Base-by-base conservation (phyloP, 2,888 invertebrate genomes). In the Philereme transversata region DNA sequence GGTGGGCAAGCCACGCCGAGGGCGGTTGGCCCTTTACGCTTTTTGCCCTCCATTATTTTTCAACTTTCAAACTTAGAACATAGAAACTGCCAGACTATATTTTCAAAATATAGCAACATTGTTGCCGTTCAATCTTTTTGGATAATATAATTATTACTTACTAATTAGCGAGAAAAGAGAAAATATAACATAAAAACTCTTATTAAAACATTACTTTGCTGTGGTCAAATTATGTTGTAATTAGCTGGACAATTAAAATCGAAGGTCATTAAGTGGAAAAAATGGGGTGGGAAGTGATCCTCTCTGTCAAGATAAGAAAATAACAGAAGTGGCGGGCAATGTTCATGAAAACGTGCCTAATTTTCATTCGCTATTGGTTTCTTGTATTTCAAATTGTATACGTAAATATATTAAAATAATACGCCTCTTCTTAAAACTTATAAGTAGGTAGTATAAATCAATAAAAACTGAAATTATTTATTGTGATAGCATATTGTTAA, bases 121-220 rank as follows among this genome's bases (percentile, higher is more conserved):
- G 22, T 22, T 22, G 22, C 22, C 22, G 22, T 61, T 40, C 38
- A 22, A 51, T 35, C 38, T 45, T 46, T 35, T 22, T 22, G 75
- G 72, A 81, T 84, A 77, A 87, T 84, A 79, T 86, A 82, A 84
- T 88, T 79, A 87, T 86, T 81, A 81, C 69, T 33, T n/a, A 46
- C 72, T 86, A 84, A 88, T 88, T 87, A 80, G 75, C 74, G 83
- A 79, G 81, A 82, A 79, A 82, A 77, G 81, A 83, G 80, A 83
- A 81, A 81, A 78, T 79, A 22, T 22, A 22, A 22, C 22, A 3
- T n/a, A n/a, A n/a, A n/a, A 22, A 22, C 22, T 2, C 81, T 73
- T 89, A 90, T 91, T 91, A 91, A 88, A 90, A 90, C 90, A 90
- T 91, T 90, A 90, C 86, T 87, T 72, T 67, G 74, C 70, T 77